Percentiles rank a stretch among this genome's conserved stretches.
Evolutionary conservation across 2,113 vertebrate genomes (phyloP).

Genomic region (Mystacornis crossleyi): DNA sequence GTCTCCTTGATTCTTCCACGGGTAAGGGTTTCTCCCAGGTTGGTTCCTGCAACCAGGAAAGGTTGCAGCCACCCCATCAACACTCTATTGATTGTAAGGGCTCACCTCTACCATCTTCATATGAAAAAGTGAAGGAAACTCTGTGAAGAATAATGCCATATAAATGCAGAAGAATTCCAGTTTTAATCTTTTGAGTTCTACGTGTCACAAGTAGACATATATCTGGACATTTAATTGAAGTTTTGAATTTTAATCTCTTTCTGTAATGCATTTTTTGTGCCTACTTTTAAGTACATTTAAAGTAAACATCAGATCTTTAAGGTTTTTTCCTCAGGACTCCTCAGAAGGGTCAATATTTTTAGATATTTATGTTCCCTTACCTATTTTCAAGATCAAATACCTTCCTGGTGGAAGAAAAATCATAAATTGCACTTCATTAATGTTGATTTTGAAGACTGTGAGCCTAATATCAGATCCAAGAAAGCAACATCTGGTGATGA

Average conservation of each 20-base stretch:
- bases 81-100: background rate
- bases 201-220: background rate
- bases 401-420: background rate
- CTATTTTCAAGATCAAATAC: constrained; percentile 3
- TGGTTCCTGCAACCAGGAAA: too few species aligned
- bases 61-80: too few species aligned
- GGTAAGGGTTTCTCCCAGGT: too few species aligned
- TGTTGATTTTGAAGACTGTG: background rate
- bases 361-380: background rate
- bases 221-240: background rate
- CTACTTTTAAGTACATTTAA: background rate
- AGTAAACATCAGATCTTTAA: background rate
- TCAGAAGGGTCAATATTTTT: background rate
- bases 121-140: background rate
- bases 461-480: background rate
- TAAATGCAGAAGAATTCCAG: background rate
- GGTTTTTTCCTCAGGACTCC: background rate
- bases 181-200: background rate
- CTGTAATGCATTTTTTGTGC: background rate
- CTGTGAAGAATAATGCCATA: background rate
- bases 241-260: background rate
- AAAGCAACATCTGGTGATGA: background rate
- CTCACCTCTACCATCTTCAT: background rate
- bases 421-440: background rate
- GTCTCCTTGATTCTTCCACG: too few species aligned